phyloP scores from a whole-genome alignment of 1,140 invertebrate species.

The Potamilus streckersoni region DNA sequence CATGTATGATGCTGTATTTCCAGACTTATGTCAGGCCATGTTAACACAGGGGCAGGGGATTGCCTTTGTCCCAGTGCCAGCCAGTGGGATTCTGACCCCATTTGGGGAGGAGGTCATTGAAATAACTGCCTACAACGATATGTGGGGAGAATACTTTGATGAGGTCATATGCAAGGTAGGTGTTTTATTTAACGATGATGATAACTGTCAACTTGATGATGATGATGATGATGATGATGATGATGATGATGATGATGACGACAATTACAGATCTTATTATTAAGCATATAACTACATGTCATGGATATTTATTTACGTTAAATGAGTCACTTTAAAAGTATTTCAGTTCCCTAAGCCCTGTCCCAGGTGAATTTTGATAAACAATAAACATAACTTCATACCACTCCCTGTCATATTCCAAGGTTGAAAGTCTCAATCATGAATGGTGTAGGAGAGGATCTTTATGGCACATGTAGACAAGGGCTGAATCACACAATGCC shows the following conservation, averaged over 20 bases:
- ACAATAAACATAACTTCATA: too few relatives aligned
- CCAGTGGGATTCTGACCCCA: constrained; percentile 40
- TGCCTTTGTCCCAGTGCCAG: constrained; percentile 47
- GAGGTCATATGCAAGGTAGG: constrained; percentile 23
- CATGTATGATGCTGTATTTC: constrained; percentile 2
- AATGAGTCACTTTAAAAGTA: background rate
- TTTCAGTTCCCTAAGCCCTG: too few relatives aligned
- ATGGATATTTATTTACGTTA: background rate
- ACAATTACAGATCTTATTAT: too few relatives aligned
- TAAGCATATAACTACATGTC: background rate
- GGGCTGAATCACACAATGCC: too few relatives aligned
- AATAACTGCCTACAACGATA: constrained; percentile 57
- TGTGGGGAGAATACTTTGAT: constrained; percentile 66
- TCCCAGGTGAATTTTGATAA: too few relatives aligned
- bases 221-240: background rate
- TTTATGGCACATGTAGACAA: too few relatives aligned
- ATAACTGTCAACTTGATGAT: background rate
- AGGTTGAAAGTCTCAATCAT: too few relatives aligned
- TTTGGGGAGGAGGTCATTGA: constrained; percentile 56
- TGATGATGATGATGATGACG: background rate
- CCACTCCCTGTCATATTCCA: too few relatives aligned
- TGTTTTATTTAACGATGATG: background rate
- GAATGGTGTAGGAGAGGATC: too few relatives aligned
- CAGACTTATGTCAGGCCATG: constrained; percentile 50
- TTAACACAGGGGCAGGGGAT: constrained; percentile 45